A percentile compares a stretch with the other conserved stretches of the same genome.
Conservation (phyloP, 2,113 vertebrate genomes). For the Camelus dromedarius region DNA sequence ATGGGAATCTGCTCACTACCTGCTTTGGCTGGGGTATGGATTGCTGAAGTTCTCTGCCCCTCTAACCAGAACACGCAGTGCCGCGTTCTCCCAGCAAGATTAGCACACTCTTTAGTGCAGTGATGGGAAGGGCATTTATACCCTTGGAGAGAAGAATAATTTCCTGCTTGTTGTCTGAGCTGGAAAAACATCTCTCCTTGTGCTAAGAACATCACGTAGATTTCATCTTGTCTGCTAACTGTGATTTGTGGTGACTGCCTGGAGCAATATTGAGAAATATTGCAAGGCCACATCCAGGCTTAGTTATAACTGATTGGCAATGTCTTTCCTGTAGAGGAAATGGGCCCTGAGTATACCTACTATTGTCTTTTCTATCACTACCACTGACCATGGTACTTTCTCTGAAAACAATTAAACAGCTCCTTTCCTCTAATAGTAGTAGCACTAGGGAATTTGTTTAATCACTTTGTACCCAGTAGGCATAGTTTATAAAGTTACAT, state of each 20-base stretch:
- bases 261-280: not conserved
- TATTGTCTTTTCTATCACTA: not conserved
- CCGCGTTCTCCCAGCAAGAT: not conserved
- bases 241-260: not conserved
- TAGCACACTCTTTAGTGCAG: not conserved
- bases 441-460: conserved; percentile 26
- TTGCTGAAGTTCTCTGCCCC: not conserved
- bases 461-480: conserved; percentile 32
- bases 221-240: conserved; percentile 11
- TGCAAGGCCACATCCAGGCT: not conserved
- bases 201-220: not conserved
- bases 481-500: conserved; percentile 54
- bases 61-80: not conserved
- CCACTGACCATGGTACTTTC: not conserved
- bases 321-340: not conserved
- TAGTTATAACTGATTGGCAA: not conserved
- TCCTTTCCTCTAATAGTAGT: not conserved
- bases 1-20: not conserved
- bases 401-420: conserved; percentile 32
- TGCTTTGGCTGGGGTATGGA: not conserved
- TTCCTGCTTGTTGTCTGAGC: conserved; percentile 4
- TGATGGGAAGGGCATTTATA: not conserved
- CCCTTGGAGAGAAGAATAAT: not conserved
- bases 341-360: not conserved
- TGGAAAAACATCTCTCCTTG: not conserved